Evolutionary conservation across 2,797 vertebrate species (phyloP), one percentile per base, ranked within the genome.

Genomic region (Moxostoma hubbsi): DNA sequence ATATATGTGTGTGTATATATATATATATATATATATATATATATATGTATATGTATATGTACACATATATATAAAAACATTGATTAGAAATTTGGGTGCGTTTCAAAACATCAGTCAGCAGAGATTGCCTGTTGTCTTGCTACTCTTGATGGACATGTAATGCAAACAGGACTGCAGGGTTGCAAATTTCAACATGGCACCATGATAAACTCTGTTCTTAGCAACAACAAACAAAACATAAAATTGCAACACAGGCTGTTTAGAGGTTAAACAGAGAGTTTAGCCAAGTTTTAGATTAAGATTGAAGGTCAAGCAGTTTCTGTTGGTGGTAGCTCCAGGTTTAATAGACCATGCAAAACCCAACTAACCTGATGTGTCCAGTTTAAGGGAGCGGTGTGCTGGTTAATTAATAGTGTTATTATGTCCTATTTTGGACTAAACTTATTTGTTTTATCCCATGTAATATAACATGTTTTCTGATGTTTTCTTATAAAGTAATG

Each of bases 121-220:
- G 47, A 15, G 64, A 61, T 43, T 51, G 9, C 36, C 13, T 15
- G 18, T 10, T 59, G 46, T 58, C 43, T 5, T 50, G 57, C 53
- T 54, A 54, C 3, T 16, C 18, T 9, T 9, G 57, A 24, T 18
- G 59, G 51, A 53, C 51, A 61, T 1, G 2, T 36, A 11, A 36
- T 13, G 59, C 8, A 11, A 63, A 46, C 11, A 63, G 7, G 7
- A 8, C 36, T 63, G 6, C 12, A n/a, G 1, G 11, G 4, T 46
- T n/a, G 9, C 6, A 45, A 45, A 61, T 77, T 77, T 24, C 75
- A 78, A 47, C 66, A 78, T 13, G 13, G 15, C 76, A 8, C 7
- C n/a, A n/a, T 71, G 49, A 62, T 71, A 70, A 63, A 24, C 55
- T 51, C n/a, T 8, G 16, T 73, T 11, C 15, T 71, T 24, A 62